phyloP scores from a whole-genome alignment of 1,140 invertebrate species.

The Ditylenchus dipsaci region DNA sequence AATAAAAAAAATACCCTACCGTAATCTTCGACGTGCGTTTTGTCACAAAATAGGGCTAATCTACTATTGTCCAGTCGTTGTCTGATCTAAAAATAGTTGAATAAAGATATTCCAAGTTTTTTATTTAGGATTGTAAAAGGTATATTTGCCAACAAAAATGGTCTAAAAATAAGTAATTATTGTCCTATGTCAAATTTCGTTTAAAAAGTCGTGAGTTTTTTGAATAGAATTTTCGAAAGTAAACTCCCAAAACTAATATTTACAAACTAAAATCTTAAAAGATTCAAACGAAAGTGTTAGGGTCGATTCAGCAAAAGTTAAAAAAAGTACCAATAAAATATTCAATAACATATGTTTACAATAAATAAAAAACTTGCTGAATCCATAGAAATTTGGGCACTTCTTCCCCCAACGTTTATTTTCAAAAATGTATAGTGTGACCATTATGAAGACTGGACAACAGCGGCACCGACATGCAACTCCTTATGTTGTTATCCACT shows the following conservation, averaged over 20 bases:
- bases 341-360: neutral
- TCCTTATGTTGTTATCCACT: neutral
- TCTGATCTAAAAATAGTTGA: constrained; percentile 21
- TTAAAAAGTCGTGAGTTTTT: too few relatives aligned
- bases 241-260: too few relatives aligned
- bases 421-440: neutral
- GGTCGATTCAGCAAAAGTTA: too few relatives aligned
- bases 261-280: too few relatives aligned
- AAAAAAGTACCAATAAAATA: too few relatives aligned
- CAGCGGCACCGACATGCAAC: neutral
- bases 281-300: too few relatives aligned
- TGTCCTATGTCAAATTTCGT: too few relatives aligned
- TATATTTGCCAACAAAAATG: too few relatives aligned
- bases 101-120: too few relatives aligned
- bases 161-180: too few relatives aligned
- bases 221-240: too few relatives aligned
- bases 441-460: constrained; percentile 12
- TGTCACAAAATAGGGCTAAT: constrained; percentile 45
- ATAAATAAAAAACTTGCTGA: constrained; percentile 19
- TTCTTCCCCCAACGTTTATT: constrained; percentile 42
- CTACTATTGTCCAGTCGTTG: constrained; percentile 42
- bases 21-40: constrained; percentile 44
- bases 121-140: too few relatives aligned
- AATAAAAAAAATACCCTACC: neutral
- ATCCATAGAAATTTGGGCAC: constrained; percentile 33